Evolutionary conservation across 2,888 invertebrate species (phyloP), one percentile per base, ranked within the genome.

Genomic region (Acanthococcus lagerstroemiae): DNA sequence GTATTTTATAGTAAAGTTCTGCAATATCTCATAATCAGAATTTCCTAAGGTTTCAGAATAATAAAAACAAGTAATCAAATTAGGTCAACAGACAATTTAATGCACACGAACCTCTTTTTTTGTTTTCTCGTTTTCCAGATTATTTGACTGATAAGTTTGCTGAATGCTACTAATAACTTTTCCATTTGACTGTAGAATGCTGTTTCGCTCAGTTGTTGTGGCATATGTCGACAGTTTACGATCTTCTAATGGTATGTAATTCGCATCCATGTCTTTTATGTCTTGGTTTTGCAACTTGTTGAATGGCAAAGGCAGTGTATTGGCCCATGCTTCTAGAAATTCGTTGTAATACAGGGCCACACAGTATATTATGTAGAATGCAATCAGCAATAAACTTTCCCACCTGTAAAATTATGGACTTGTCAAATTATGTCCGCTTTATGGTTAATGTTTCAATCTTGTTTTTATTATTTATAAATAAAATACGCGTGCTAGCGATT

Each of bases 351-450:
- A 85, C 72, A 95, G 82, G 1, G 85, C 87, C 15, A 92, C 76
- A 76, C 94, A 93, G 78, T 95, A 95, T 37, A 89, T 80, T 1
- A 82, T 82, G 77, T 95, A 95, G 80, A 90, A 87, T 22, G 88
- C 73, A 72, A 95, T 78, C 86, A 95, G 90, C 71, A 88, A 81
- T 21, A 91, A 78, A 0, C 94, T 85, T 78, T 95, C 95, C 27
- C 85, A 84, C 93, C 95, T 88, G 77, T 15, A 67, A 65, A 56
- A 6, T 15, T n/a, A n/a, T n/a, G n/a, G n/a, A n/a, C n/a, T n/a
- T n/a, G n/a, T n/a, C n/a, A n/a, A n/a, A n/a, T n/a, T n/a, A n/a
- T n/a, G n/a, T n/a, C n/a, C n/a, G n/a, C n/a, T n/a, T n/a, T n/a
- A n/a, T n/a, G n/a, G n/a, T n/a, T n/a, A n/a, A n/a, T n/a, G n/a